A percentile compares a stretch with the other conserved stretches of the same genome.
phyloP scores from a whole-genome alignment of 2,797 vertebrate genomes.

The Botia almorhae region DNA sequence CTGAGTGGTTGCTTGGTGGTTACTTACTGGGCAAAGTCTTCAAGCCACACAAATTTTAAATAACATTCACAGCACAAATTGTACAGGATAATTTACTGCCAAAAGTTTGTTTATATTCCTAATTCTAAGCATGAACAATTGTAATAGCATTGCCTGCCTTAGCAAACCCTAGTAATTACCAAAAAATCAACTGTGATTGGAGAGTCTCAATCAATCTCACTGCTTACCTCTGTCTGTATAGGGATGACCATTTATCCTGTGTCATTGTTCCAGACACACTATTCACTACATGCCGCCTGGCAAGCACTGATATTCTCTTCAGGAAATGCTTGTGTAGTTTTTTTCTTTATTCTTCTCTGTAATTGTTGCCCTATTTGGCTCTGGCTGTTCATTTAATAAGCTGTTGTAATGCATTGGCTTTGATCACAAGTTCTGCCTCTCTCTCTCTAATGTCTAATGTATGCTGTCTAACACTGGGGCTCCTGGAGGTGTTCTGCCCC shows the following conservation, averaged over 20 bases:
- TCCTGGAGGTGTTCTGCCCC: slow-evolving; percentile 17
- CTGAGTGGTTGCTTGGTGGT: not conserved
- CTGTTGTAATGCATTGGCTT: not conserved
- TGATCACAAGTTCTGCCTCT: slow-evolving; percentile 10
- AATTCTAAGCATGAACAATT: not conserved
- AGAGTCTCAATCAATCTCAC: not conserved
- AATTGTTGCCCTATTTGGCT: slow-evolving; percentile 14
- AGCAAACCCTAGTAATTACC: not conserved
- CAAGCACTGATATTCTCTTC: not conserved
- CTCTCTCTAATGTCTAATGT: slow-evolving; percentile 13
- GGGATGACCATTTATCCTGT: not conserved
- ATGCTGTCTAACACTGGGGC: slow-evolving; percentile 17
- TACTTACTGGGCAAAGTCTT: not conserved
- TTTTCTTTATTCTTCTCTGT: not conserved
- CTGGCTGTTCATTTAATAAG: slow-evolving; percentile 27
- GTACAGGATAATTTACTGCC: not conserved
- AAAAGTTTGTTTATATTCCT: not conserved
- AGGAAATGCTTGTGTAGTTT: slow-evolving; percentile 7
- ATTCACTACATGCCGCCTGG: not conserved
- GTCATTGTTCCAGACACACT: not conserved
- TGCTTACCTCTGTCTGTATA: not conserved
- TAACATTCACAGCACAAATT: not conserved
- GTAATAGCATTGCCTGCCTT: not conserved
- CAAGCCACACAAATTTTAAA: not conserved
- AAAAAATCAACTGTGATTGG: not conserved